Evolutionary conservation across 2,888 invertebrate genomes (phyloP).

Genomic region (Ptilodon capucinus): DNA sequence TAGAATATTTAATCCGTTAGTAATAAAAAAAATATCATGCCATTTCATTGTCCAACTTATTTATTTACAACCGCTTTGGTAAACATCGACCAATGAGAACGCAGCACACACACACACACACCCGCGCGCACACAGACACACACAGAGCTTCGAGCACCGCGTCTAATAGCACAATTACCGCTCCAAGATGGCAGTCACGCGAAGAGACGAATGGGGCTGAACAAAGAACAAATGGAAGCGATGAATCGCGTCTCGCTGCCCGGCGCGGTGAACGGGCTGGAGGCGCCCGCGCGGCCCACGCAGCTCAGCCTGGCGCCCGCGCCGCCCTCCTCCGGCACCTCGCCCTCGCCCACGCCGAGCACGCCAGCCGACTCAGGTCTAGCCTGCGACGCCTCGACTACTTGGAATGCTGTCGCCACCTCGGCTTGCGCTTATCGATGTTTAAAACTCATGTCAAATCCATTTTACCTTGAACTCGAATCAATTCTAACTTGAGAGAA

Average conservation of each 20-base stretch:
- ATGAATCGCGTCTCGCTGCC: conserved; percentile 77
- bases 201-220: conserved; percentile 82
- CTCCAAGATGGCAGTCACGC: conserved; percentile 83
- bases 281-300: conserved; percentile 64
- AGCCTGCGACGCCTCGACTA: conserved; percentile 51
- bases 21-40: not conserved
- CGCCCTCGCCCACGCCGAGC: conserved; percentile 82
- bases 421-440: conserved; percentile 20
- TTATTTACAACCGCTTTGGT: not conserved
- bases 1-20: not conserved
- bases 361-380: conserved; percentile 81
- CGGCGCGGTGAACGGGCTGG: conserved; percentile 44
- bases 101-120: conserved; percentile 14
- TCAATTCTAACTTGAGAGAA: not conserved
- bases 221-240: conserved; percentile 82
- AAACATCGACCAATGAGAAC: conserved; percentile 22
- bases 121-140: conserved; percentile 23
- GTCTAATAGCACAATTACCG: conserved; percentile 73
- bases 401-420: conserved; percentile 57
- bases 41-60: not conserved
- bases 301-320: conserved; percentile 73
- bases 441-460: not conserved
- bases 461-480: not conserved
- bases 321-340: conserved; percentile 53
- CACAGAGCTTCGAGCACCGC: conserved; percentile 54